Conservation (phyloP, 2,797 vertebrate species). For the Allobates femoralis region DNA sequence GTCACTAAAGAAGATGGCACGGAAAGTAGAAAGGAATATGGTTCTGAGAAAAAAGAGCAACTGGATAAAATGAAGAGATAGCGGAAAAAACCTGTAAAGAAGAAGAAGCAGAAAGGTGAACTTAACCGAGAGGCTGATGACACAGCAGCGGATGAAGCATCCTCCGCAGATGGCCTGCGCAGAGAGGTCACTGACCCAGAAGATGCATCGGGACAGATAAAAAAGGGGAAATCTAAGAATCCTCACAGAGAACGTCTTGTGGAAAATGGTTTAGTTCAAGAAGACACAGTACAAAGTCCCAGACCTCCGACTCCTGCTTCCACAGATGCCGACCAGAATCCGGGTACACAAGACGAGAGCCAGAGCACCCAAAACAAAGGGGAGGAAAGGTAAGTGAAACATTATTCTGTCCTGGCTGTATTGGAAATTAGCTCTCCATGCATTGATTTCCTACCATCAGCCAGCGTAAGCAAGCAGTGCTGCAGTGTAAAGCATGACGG, state of each 20-base stretch:
- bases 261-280: not conserved
- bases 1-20: not conserved
- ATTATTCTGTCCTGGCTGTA: not conserved
- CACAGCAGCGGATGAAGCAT: not conserved
- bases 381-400: not conserved
- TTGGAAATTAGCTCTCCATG: not conserved
- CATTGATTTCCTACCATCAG: not conserved
- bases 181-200: not conserved
- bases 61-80: not conserved
- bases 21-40: not conserved
- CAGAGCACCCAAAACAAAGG: not conserved
- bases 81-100: slow-evolving; percentile 3
- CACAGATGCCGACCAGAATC: not conserved
- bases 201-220: not conserved
- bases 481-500: not conserved
- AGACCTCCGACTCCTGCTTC: not conserved
- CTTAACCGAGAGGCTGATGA: not conserved
- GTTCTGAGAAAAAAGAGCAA: not conserved
- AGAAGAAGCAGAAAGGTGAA: not conserved
- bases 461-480: not conserved
- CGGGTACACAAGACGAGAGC: not conserved
- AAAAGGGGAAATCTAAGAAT: not conserved
- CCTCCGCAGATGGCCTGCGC: not conserved
- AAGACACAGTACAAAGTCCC: not conserved
- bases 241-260: too few species aligned